A percentile compares a stretch with the other conserved stretches of the same genome.
These are phyloP conservation scores for Zeuzera pyrina DNA, from an alignment of 2,888 invertebrate species.

Conservation along the genomic window DNA sequence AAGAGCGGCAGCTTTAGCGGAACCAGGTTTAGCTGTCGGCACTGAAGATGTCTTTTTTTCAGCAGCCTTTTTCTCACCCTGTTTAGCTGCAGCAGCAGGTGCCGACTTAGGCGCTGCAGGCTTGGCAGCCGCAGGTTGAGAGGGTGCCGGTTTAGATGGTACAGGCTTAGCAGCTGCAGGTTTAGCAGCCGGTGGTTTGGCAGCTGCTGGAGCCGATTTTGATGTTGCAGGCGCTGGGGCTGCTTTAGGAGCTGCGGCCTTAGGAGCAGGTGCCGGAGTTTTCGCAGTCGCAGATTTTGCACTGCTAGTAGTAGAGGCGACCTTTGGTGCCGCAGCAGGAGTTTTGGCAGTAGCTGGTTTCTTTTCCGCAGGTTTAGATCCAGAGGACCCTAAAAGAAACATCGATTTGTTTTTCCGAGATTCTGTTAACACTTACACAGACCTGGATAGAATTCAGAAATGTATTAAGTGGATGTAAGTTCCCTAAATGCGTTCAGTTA, in stretches of 20 bases:
- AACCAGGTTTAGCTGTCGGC: slow-evolving; percentile 66
- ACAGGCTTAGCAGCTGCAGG: slow-evolving; percentile 57
- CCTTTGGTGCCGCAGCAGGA: slow-evolving; percentile 58
- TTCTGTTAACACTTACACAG: too few species aligned
- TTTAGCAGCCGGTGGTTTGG: slow-evolving; percentile 43
- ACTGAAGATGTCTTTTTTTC: slow-evolving; percentile 52
- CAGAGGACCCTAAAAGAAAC: slow-evolving; percentile 37
- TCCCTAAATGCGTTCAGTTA: too few species aligned
- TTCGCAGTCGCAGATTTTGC: slow-evolving; percentile 52
- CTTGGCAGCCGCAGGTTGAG: slow-evolving; percentile 36
- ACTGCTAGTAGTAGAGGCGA: slow-evolving; percentile 39
- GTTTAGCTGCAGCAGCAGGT: slow-evolving; percentile 42
- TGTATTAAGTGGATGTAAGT: too few species aligned
- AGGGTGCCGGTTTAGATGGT: too few species aligned
- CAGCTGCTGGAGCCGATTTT: slow-evolving; percentile 20
- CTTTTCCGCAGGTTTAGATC: slow-evolving; percentile 62
- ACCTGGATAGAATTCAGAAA: too few species aligned
- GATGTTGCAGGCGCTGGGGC: slow-evolving; percentile 38
- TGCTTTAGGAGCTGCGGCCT: slow-evolving; percentile 61
- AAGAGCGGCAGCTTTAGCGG: slow-evolving; percentile 65
- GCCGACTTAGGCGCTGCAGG: slow-evolving; percentile 61
- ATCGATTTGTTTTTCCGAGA: too few species aligned
- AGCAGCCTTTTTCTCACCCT: slow-evolving; percentile 46
- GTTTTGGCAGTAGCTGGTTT: slow-evolving; percentile 56
- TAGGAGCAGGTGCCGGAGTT: slow-evolving; percentile 61